phyloP scores from a whole-genome alignment of 2,113 vertebrate genomes.

The Steatornis caripensis region DNA sequence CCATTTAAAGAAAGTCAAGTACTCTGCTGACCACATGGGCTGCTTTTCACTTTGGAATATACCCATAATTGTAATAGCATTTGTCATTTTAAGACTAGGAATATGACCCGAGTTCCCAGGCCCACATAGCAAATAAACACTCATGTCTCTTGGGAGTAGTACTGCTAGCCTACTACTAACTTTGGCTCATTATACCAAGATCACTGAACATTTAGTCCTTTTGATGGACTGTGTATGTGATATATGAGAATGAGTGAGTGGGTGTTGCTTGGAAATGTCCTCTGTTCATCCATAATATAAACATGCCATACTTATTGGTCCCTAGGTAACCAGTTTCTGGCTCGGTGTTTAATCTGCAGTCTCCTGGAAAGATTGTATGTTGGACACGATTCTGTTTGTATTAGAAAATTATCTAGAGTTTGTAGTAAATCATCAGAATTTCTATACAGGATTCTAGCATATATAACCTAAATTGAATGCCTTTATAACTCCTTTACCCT shows the following conservation, averaged over 20 bases:
- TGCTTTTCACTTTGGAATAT: background rate
- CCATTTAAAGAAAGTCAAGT: background rate
- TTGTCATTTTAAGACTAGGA: constrained; percentile 2
- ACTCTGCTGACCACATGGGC: background rate
- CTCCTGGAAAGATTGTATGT: background rate
- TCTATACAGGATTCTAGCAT: background rate
- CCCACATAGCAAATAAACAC: constrained; percentile 13
- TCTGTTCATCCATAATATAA: constrained; percentile 2
- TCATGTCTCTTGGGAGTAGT: background rate
- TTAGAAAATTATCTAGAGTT: constrained; percentile 26
- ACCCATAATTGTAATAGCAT: background rate
- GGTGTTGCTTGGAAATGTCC: constrained; percentile 8
- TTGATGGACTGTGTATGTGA: background rate
- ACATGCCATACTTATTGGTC: background rate
- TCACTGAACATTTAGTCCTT: background rate
- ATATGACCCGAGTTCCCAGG: background rate
- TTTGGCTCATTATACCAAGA: background rate
- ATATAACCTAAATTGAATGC: background rate
- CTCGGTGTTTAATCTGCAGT: background rate
- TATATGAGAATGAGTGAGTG: constrained; percentile 22
- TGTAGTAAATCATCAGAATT: background rate
- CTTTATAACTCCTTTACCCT: background rate
- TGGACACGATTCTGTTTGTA: constrained; percentile 12
- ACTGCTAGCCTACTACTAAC: background rate
- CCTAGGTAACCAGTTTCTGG: constrained; percentile 8